Conservation (phyloP, 92 coral and sea anemone species). For the Porites rus region DNA sequence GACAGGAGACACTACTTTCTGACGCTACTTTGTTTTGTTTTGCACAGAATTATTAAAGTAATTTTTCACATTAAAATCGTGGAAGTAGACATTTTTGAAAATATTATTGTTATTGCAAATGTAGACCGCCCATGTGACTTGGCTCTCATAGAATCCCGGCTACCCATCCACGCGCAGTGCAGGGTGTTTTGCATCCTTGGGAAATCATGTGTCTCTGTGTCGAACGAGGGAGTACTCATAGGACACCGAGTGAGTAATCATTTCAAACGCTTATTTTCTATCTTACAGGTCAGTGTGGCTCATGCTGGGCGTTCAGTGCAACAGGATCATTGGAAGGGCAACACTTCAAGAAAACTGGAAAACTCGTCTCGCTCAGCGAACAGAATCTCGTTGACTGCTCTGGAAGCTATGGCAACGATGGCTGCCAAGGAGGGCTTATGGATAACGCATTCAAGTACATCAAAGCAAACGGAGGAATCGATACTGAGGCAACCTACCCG, state of each 20-base stretch:
- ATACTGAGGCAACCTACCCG: constrained; percentile 87
- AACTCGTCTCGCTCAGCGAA: constrained; percentile 95
- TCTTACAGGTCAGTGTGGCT: constrained; percentile 87
- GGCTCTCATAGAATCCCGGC: no score
- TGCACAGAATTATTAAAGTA: no score
- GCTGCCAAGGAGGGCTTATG: constrained; percentile 96
- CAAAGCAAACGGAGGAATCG: constrained; percentile 81
- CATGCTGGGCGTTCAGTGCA: constrained; percentile 98
- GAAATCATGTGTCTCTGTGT: no score
- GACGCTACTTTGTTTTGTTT: no score
- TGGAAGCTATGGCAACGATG: constrained; percentile 78
- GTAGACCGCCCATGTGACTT: no score
- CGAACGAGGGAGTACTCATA: no score
- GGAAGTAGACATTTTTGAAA: no score
- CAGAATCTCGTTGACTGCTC: constrained; percentile 97
- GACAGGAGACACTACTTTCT: no score
- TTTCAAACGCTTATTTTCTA: not conserved
- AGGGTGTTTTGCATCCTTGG: no score
- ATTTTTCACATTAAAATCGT: no score
- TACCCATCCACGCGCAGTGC: no score
- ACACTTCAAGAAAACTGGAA: constrained; percentile 93
- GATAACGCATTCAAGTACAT: constrained; percentile 89
- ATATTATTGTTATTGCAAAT: no score
- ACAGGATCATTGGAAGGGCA: constrained; percentile 98
- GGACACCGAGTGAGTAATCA: not conserved